Evolutionary conservation across 2,888 invertebrate genomes (phyloP), one percentile per base, ranked within the genome.

Genomic region (Tillus elongatus): DNA sequence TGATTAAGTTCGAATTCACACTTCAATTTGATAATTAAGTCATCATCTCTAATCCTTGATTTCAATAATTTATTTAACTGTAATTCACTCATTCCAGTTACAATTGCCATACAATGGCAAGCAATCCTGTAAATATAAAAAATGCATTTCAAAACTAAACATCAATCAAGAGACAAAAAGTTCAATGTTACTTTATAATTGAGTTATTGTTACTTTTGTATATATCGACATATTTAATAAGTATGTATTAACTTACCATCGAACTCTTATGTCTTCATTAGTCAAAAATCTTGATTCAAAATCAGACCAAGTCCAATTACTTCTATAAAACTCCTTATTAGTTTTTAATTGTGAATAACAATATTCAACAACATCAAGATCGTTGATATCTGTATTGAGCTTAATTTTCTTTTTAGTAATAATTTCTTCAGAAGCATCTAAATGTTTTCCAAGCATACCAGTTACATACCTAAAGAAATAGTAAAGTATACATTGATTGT

Each of bases 291-390:
- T 68, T 11, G 66, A 63, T 2, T 84, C 68, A 66, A 87, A 85
- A 15, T 68, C 66, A 0, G 79, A 79, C 87, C 87, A 88, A 49
- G 82, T 75, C 87, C 86, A 87, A 54, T 75, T 75, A 3, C 69
- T 64, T 42, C 77, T 74, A 37, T 82, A 78, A 55, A 79, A 79
- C 47, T 72, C 71, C 0, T 79, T 72, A 46, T 79, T 69, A 42
- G 71, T 72, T 40, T 63, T 67, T 1, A 88, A 64, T 38, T 85
- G 68, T 35, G 67, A 71, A 52, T 75, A 74, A 55, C 75, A 79
- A 32, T 77, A 73, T 41, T 70, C 63, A 0, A 82, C 73, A 36
- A 85, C 65, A 34, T 79, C 72, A 40, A 72, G 53, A 50, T 78
- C 76, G n/a, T n/a, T n/a, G n/a, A n/a, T n/a, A n/a, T n/a, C n/a